Conservation (phyloP, 2,797 vertebrate genomes). For the Allobates femoralis region DNA sequence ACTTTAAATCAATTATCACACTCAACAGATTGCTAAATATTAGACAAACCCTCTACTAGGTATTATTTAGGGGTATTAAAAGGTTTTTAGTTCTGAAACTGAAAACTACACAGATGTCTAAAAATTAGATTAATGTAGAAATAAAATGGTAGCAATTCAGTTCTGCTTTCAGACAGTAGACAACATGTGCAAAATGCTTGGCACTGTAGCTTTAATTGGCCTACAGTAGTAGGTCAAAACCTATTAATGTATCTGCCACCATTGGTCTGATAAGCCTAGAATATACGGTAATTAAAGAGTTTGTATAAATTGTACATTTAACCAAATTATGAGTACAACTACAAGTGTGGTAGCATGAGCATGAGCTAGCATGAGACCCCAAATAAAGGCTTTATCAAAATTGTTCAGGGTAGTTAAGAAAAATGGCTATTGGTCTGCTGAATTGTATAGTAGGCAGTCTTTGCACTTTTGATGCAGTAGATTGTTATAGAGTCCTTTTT, state of each 20-base stretch:
- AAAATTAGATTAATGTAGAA: not conserved
- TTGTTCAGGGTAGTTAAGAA: too few species aligned
- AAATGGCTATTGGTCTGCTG: too few species aligned
- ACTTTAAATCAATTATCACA: not conserved
- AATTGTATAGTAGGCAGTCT: too few species aligned
- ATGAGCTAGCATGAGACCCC: too few species aligned
- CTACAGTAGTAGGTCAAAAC: not conserved
- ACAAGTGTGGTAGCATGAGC: too few species aligned
- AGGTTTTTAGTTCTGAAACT: not conserved
- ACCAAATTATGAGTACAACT: too few species aligned
- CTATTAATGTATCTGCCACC: not conserved
- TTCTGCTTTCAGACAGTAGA: not conserved
- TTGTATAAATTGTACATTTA: too few species aligned
- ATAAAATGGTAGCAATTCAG: not conserved
- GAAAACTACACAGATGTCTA: not conserved
- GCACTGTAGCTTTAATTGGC: not conserved
- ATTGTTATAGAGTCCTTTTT: too few species aligned
- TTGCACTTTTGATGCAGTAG: too few species aligned
- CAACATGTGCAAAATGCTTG: not conserved
- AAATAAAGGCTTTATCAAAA: too few species aligned
- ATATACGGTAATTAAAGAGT: too few species aligned
- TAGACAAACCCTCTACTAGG: not conserved
- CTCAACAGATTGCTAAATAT: not conserved
- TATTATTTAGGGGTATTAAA: not conserved
- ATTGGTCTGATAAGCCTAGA: too few species aligned